Evolutionary conservation across 1,140 invertebrate genomes (phyloP).

Genomic region (Drosophila nikananu): DNA sequence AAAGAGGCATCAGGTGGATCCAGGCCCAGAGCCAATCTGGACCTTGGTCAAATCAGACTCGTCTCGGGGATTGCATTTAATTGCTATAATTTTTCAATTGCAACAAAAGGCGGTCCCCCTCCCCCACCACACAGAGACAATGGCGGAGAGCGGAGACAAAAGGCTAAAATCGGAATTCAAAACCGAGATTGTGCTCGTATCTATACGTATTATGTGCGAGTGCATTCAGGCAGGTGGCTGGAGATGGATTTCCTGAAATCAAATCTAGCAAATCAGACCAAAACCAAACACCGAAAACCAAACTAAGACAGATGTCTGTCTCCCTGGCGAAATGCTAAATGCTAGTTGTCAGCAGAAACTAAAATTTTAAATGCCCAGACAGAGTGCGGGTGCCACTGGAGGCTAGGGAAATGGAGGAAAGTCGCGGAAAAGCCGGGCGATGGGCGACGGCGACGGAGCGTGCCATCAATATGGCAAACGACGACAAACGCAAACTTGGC

Average conservation of each 20-base stretch:
- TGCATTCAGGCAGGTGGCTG: constrained; percentile 64
- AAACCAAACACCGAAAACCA: constrained; percentile 66
- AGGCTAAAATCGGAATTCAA: constrained; percentile 57
- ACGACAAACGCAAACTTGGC: constrained; percentile 78
- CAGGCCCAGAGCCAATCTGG: constrained; percentile 38
- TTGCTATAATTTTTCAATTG: constrained; percentile 79
- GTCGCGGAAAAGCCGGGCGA: constrained; percentile 9
- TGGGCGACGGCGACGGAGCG: constrained; percentile 56
- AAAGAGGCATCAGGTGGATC: constrained; percentile 23
- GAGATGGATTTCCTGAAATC: constrained; percentile 78
- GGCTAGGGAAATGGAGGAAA: not conserved
- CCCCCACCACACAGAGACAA: constrained; percentile 45
- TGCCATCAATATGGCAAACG: constrained; percentile 80
- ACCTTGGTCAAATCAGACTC: constrained; percentile 42
- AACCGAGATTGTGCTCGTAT: constrained; percentile 36
- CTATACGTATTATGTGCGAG: constrained; percentile 16
- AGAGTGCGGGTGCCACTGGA: not conserved
- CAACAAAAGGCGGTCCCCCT: constrained; percentile 71
- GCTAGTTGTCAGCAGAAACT: constrained; percentile 53
- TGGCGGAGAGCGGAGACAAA: constrained; percentile 51
- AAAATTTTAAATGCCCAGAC: constrained; percentile 66
- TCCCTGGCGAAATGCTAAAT: constrained; percentile 29
- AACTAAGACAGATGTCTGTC: constrained; percentile 42
- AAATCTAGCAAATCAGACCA: constrained; percentile 84
- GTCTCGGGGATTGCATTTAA: constrained; percentile 59